Evolutionary conservation across 2,888 invertebrate genomes (phyloP).

Genomic region (Auanema freiburgensis): DNA sequence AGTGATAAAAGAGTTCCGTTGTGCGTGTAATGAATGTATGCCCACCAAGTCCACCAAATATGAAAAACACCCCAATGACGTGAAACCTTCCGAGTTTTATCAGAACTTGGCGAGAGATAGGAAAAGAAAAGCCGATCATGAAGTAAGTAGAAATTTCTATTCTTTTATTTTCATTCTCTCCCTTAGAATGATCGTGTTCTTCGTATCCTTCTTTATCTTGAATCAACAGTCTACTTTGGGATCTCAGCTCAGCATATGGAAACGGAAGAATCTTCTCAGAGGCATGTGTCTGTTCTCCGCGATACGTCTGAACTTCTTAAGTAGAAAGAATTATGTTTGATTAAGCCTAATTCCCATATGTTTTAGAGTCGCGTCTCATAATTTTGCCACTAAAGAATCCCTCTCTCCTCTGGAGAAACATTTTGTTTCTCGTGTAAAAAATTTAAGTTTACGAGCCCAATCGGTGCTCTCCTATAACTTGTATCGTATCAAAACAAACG

Average conservation of each 20-base stretch:
- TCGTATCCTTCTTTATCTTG: constrained; percentile 16
- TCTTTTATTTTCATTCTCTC: too few relatives aligned
- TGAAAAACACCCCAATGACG: constrained; percentile 1
- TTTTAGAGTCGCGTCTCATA: constrained; percentile 10
- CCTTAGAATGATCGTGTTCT: constrained; percentile 12
- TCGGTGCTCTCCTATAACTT: constrained; percentile 14
- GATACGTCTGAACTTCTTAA: constrained; percentile 14
- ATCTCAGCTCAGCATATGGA: constrained; percentile 7
- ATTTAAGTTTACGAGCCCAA: constrained; percentile 15
- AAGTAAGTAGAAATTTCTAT: constrained; percentile 5
- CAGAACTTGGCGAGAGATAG: constrained; percentile 15
- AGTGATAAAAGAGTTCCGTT: constrained; percentile 14
- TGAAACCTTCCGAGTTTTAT: constrained; percentile 8
- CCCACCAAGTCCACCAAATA: constrained; percentile 11
- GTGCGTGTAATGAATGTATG: constrained; percentile 20
- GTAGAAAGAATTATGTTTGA: not conserved
- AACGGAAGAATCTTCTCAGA: not conserved
- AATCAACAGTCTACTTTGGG: constrained; percentile 17
- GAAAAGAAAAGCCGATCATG: constrained; percentile 15
- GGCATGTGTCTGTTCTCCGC: constrained; percentile 14
- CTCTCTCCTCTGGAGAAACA: constrained; percentile 14
- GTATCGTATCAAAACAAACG: constrained; percentile 12
- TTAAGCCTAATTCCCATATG: too few relatives aligned
- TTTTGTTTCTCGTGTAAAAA: constrained; percentile 7
- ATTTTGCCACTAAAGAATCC: constrained; percentile 9